Evolutionary conservation across 2,113 vertebrate genomes (phyloP).

Genomic region (Pomatorhinus ruficollis): DNA sequence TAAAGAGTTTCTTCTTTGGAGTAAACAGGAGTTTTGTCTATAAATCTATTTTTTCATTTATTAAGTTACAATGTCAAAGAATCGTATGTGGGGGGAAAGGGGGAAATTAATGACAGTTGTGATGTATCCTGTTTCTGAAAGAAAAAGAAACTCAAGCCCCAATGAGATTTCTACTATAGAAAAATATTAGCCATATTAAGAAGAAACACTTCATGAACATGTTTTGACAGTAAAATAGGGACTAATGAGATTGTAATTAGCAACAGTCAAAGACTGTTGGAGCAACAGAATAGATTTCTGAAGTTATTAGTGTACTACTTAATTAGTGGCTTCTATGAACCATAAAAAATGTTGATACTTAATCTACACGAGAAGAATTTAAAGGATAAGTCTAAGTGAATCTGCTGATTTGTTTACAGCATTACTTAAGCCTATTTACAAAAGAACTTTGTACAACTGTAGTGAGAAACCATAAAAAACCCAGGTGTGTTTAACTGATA

Average conservation of each 20-base stretch:
- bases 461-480: background rate
- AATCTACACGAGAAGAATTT: conserved; percentile 27
- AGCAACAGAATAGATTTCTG: conserved; percentile 50
- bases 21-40: background rate
- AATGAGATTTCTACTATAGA: background rate
- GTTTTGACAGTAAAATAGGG: conserved; percentile 41
- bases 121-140: background rate
- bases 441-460: background rate
- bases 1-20: background rate
- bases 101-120: background rate
- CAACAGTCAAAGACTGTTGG: conserved; percentile 40
- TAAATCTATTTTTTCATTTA: background rate
- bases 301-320: conserved; percentile 58
- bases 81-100: background rate
- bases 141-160: background rate
- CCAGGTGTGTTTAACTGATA: background rate
- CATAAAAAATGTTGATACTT: conserved; percentile 47
- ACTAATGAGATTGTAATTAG: conserved; percentile 61
- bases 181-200: background rate
- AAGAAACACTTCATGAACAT: background rate
- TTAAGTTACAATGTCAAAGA: background rate
- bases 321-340: conserved; percentile 60
- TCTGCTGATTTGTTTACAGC: background rate
- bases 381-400: background rate
- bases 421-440: background rate